Conservation (phyloP, 1,140 invertebrate species). For the Coenobita brevimanus region DNA sequence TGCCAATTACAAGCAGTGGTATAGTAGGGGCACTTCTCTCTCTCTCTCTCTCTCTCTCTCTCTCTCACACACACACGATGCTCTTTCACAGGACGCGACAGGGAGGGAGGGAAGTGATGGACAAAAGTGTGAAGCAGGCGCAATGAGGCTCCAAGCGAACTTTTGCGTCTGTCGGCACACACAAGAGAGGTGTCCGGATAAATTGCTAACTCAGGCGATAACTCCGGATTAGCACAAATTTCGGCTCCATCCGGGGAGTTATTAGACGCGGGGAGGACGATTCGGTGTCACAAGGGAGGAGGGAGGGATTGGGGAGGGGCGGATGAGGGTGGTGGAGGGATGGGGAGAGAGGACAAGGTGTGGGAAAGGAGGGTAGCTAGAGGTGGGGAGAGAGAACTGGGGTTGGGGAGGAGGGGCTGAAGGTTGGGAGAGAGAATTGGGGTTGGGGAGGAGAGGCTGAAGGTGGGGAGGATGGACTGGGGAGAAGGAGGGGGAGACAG, state of each 20-base stretch:
- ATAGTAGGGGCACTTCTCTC: not conserved
- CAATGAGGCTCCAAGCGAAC: not conserved
- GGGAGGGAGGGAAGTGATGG: not conserved
- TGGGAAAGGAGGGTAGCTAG: no score
- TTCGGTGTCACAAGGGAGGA: no score
- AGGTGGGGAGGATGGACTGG: no score
- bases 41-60: not conserved
- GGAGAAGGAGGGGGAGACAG: no score
- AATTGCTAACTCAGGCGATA: slow-evolving; percentile 21
- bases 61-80: not conserved
- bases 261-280: not conserved
- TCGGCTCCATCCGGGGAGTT: slow-evolving; percentile 10
- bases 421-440: no score
- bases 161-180: no score
- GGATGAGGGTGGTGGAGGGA: no score
- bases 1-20: not conserved
- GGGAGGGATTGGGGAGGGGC: no score
- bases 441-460: no score
- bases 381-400: no score
- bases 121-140: not conserved
- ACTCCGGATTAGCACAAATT: slow-evolving; percentile 36
- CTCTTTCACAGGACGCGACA: not conserved
- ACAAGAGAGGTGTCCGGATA: not conserved
- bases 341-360: no score
- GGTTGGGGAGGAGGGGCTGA: no score